These are phyloP conservation scores for Misgurnus anguillicaudatus DNA, from an alignment of 2,113 vertebrate species.

Conservation along the genomic window DNA sequence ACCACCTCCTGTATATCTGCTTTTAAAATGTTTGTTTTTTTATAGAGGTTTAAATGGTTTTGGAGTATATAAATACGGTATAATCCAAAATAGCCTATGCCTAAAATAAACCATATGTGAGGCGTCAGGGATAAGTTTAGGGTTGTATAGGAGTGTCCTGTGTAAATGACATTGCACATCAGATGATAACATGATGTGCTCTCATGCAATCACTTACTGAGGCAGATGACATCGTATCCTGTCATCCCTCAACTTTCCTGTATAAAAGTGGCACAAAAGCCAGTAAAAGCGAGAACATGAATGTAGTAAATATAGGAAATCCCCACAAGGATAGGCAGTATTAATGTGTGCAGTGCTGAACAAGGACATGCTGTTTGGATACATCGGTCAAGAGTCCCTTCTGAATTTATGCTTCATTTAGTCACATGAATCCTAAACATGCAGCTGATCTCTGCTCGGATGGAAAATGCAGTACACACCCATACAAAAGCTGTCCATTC, in stretches of 20 bases:
- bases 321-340: slow-evolving; percentile 22
- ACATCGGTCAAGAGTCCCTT: slow-evolving; percentile 69
- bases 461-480: not conserved
- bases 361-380: slow-evolving; percentile 65
- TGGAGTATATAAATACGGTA: too few species aligned
- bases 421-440: slow-evolving; percentile 69
- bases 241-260: not conserved
- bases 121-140: too few species aligned
- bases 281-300: not conserved
- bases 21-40: too few species aligned
- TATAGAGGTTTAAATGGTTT: too few species aligned
- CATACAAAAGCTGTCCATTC: not conserved
- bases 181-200: too few species aligned
- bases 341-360: slow-evolving; percentile 61
- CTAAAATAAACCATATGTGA: too few species aligned
- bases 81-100: too few species aligned
- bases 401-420: slow-evolving; percentile 73
- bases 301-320: slow-evolving; percentile 22
- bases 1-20: too few species aligned
- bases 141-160: too few species aligned
- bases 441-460: slow-evolving; percentile 44
- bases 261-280: not conserved
- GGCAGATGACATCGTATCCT: not conserved
- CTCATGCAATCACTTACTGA: too few species aligned
- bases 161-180: too few species aligned